These are phyloP conservation scores for Scaptomyza flava DNA, from an alignment of 2,888 invertebrate species.

Conservation along the genomic window DNA sequence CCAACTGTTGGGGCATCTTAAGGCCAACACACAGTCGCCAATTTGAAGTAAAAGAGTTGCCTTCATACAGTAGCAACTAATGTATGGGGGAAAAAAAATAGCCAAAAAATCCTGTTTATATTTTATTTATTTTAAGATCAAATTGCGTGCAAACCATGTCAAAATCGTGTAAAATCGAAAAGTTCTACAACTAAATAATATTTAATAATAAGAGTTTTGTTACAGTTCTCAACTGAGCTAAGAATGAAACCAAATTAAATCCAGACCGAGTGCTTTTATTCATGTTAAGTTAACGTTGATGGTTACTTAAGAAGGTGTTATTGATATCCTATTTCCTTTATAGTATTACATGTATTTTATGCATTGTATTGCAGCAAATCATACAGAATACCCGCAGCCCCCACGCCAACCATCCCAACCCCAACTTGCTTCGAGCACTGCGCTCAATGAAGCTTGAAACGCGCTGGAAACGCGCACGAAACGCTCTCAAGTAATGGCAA, in stretches of 20 bases:
- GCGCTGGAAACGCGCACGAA: conserved; percentile 36
- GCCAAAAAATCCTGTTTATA: neutral
- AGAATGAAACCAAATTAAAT: neutral
- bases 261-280: neutral
- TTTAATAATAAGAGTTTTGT: too few species aligned
- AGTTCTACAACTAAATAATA: too few species aligned
- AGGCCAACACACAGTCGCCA: too few species aligned
- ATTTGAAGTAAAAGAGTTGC: too few species aligned
- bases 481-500: conserved; percentile 57
- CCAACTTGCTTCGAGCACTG: neutral
- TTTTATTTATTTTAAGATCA: neutral
- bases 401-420: too few species aligned
- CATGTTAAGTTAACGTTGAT: neutral
- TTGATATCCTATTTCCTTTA: neutral
- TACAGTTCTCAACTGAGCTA: too few species aligned
- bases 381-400: conserved; percentile 6
- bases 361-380: neutral
- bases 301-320: neutral
- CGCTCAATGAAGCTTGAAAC: conserved; percentile 58
- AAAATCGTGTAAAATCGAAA: neutral
- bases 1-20: too few species aligned
- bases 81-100: conserved; percentile 1
- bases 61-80: too few species aligned
- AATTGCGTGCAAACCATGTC: neutral
- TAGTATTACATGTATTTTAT: neutral